Evolutionary conservation across 2,888 invertebrate genomes (phyloP).

Genomic region (Orgyia antiqua): DNA sequence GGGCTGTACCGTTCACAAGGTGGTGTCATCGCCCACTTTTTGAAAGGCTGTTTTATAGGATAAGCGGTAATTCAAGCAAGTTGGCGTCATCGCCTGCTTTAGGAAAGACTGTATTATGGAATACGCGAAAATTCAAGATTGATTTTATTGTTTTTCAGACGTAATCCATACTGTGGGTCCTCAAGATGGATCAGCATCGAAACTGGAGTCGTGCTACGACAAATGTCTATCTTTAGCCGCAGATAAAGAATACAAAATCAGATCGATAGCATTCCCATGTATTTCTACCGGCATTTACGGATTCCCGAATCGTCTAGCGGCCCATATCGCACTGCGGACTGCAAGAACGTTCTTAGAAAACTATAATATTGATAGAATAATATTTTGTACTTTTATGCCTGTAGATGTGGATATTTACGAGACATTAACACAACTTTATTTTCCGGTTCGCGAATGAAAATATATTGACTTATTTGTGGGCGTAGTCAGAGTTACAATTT

Average conservation of each 20-base stretch:
- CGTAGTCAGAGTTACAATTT: no score
- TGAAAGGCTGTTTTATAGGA: no score
- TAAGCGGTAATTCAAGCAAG: no score
- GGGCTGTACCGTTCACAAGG: no score
- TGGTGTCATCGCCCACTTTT: no score
- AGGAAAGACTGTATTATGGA: no score
- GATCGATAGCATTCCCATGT: conserved; percentile 90
- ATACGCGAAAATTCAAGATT: no score
- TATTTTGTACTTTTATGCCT: conserved; percentile 88
- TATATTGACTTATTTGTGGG: no score
- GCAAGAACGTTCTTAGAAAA: conserved; percentile 81
- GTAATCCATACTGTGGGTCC: conserved; percentile 95
- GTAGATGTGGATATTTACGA: conserved; percentile 86
- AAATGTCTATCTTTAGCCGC: conserved; percentile 77
- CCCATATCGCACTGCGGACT: conserved; percentile 83
- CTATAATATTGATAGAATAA: conserved; percentile 81
- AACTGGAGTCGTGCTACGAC: conserved; percentile 83
- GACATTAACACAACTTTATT: conserved; percentile 83
- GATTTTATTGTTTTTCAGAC: conserved; percentile 79
- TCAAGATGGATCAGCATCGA: conserved; percentile 81
- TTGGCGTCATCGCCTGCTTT: no score
- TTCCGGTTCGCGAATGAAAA: conserved; percentile 73
- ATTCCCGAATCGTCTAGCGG: conserved; percentile 88
- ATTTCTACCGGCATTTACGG: conserved; percentile 95
- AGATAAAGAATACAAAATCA: conserved; percentile 72